Conservation (phyloP, 2,797 vertebrate species). For the Chromis chromis region DNA sequence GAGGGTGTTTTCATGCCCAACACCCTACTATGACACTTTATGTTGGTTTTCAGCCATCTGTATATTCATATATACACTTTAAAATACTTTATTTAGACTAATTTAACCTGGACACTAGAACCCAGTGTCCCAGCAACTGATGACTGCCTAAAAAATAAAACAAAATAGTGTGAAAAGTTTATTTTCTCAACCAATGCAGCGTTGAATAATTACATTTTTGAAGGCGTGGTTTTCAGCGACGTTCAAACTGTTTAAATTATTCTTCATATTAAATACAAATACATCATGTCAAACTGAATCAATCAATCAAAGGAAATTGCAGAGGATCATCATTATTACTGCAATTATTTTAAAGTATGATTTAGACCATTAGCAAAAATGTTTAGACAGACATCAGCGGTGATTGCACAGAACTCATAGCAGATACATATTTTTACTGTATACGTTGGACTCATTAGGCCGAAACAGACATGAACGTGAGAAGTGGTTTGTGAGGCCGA, state of each 20-base stretch:
- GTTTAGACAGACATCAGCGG: conserved; percentile 39
- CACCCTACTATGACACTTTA: too few species aligned
- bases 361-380: conserved; percentile 23
- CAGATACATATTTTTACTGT: conserved; percentile 23
- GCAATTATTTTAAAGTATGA: conserved; percentile 36
- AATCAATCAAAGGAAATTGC: conserved; percentile 48
- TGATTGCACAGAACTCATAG: conserved; percentile 27
- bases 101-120: too few species aligned
- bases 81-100: too few species aligned
- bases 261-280: conserved; percentile 42
- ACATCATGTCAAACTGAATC: conserved; percentile 54
- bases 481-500: conserved; percentile 19
- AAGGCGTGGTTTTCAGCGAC: conserved; percentile 29
- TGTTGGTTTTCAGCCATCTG: too few species aligned
- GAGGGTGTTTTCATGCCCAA: too few species aligned
- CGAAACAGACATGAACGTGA: conserved; percentile 28
- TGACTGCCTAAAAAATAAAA: background rate
- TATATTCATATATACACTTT: too few species aligned
- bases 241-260: conserved; percentile 31
- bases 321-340: conserved; percentile 13
- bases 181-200: background rate
- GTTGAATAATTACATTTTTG: background rate
- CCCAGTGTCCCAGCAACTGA: background rate
- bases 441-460: conserved; percentile 29
- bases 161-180: too few species aligned